These are phyloP conservation scores for Acipenser transmontanus DNA, from an alignment of 2,797 vertebrate genomes.

Conservation along the genomic window DNA sequence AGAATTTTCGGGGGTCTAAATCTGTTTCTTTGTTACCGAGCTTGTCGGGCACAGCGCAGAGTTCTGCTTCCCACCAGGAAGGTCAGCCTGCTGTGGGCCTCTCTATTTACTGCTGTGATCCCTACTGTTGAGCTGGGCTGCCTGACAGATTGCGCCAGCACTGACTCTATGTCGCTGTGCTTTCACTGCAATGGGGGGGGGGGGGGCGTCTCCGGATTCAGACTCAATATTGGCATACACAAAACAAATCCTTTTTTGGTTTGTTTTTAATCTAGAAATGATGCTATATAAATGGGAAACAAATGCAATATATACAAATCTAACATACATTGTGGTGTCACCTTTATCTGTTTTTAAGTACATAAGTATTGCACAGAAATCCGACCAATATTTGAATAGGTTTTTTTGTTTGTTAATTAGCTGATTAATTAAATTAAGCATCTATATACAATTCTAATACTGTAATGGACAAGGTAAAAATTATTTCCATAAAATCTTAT, in stretches of 20 bases:
- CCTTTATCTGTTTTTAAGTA: not conserved
- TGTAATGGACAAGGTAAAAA: too few relatives aligned
- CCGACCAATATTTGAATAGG: not conserved
- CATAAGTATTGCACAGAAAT: not conserved
- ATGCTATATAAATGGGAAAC: too few relatives aligned
- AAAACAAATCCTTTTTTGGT: too few relatives aligned
- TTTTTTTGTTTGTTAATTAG: not conserved
- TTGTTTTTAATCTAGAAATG: too few relatives aligned
- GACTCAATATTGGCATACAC: not conserved
- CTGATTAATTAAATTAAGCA: too few relatives aligned
- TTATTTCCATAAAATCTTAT: too few relatives aligned
- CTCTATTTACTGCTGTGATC: conserved; percentile 56
- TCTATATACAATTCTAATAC: too few relatives aligned
- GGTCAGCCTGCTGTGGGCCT: conserved; percentile 59
- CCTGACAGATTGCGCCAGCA: conserved; percentile 61
- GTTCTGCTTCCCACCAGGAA: conserved; percentile 70
- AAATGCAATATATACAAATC: too few relatives aligned
- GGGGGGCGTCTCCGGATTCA: not conserved
- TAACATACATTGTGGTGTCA: too few relatives aligned
- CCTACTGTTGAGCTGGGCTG: conserved; percentile 57
- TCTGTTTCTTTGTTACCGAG: conserved; percentile 67
- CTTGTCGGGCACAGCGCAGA: conserved; percentile 63
- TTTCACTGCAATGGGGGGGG: conserved; percentile 34
- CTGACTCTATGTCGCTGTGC: conserved; percentile 51
- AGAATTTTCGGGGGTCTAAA: conserved; percentile 56